Base-by-base conservation (phyloP, 2,797 vertebrate genomes). In the Glossophaga mutica region DNA sequence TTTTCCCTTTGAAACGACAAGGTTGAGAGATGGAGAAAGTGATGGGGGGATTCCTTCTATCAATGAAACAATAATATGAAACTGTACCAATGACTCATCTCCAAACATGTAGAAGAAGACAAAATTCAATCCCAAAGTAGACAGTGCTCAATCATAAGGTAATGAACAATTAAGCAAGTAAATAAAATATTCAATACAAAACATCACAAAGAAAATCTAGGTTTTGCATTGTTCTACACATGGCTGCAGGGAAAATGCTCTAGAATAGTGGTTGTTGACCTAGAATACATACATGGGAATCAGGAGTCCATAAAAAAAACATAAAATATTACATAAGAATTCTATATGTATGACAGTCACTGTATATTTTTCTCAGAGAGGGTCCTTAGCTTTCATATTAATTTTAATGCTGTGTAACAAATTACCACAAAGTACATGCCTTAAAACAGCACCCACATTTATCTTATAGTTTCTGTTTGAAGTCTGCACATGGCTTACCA, bases 1-100 rank as follows among this genome's bases (percentile, higher is more conserved):
- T 94, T 92, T 94, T 96, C 68, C 76, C 55, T 84, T 84, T 79
- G 85, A 44, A 79, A 87, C 97, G 73, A 44, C 16, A 92, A 26
- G 8, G 5, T 37, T 73, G 11, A 55, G 21, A 50, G 39, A 37
- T 32, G 19, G 18, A 79, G 15, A 71, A 73, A 93, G 29, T 50
- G 52, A 79, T 18, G 70, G 29, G 65, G 34, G 9, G 18, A 59
- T 78, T 95, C 32, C 44, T 96, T 97, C 85, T 85, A 68, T 74
- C 84, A 67, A 55, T 81, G 42, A 32, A 55, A 92, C 48, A 84
- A 88, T 67, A 92, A 88, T 26, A 2, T 62, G 26, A 98, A 26
- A 79, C 52, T 57, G 18, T 67, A 96, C 18, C 84, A 70, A 26
- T 29, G n/a, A 74, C 34, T 26, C 9, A 85, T 39, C 10, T 92